Percentiles rank a stretch among this genome's conserved stretches.
Conservation (phyloP, 2,113 vertebrate species). For the Prietella phreatophila region DNA sequence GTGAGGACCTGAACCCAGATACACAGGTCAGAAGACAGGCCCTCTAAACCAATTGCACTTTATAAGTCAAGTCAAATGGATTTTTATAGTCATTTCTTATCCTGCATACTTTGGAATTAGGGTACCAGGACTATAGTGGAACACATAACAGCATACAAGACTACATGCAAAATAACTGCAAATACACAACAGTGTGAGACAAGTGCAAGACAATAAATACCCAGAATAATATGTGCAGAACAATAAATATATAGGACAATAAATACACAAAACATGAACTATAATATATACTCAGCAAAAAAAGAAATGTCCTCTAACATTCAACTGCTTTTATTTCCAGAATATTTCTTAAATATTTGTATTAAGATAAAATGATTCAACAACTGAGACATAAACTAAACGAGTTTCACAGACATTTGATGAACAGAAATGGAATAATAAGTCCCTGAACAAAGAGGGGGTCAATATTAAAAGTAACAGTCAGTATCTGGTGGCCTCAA, state of each 20-base stretch:
- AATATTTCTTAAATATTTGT: too few relatives aligned
- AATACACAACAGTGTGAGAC: not conserved
- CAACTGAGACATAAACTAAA: too few relatives aligned
- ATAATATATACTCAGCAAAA: too few relatives aligned
- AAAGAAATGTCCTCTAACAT: too few relatives aligned
- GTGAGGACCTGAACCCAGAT: slow-evolving; percentile 63
- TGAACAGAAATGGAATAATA: too few relatives aligned
- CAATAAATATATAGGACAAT: not conserved
- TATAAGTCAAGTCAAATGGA: not conserved
- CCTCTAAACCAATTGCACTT: not conserved
- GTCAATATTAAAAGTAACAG: too few relatives aligned
- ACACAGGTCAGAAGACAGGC: slow-evolving; percentile 53
- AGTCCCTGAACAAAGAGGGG: too few relatives aligned
- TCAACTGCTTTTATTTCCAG: too few relatives aligned
- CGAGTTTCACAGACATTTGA: too few relatives aligned
- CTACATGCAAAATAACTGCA: not conserved
- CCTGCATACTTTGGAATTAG: not conserved
- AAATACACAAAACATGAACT: not conserved
- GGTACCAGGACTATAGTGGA: not conserved
- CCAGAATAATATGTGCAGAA: not conserved
- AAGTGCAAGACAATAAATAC: not conserved
- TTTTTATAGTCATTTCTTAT: not conserved
- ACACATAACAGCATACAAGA: not conserved
- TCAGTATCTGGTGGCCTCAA: too few relatives aligned
- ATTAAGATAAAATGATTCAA: too few relatives aligned